These are phyloP conservation scores for Loripinus fragilis DNA, from an alignment of 2,888 invertebrate species.

Conservation along the genomic window DNA sequence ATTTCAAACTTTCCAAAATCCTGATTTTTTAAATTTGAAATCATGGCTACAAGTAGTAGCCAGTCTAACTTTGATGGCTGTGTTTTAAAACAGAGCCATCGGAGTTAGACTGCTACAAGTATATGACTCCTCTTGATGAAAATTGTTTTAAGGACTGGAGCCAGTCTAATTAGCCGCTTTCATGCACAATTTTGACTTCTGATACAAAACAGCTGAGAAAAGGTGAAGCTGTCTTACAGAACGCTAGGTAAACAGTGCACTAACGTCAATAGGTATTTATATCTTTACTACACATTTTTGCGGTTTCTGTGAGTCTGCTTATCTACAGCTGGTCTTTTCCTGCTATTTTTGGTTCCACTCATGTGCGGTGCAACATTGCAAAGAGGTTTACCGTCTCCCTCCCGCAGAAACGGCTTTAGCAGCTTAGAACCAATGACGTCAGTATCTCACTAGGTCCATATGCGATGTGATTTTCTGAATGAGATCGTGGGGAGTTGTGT, in stretches of 20 bases:
- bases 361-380: conserved; percentile 51
- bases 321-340: conserved; percentile 46
- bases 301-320: conserved; percentile 19
- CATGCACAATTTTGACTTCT: not conserved
- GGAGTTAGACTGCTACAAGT: no score
- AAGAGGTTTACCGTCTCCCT: not conserved
- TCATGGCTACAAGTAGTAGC: no score
- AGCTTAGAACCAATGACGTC: not conserved
- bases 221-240: not conserved
- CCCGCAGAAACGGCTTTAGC: not conserved
- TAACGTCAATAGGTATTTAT: conserved; percentile 36
- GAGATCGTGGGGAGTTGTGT: no score
- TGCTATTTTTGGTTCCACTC: conserved; percentile 43
- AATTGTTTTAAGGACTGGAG: no score
- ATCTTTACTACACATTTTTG: conserved; percentile 43
- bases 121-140: no score
- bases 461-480: not conserved
- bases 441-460: not conserved
- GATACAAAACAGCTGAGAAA: not conserved
- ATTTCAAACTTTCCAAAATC: no score
- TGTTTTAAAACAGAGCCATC: no score
- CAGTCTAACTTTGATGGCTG: no score
- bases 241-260: not conserved
- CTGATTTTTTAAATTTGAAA: no score
- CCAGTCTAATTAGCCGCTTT: not conserved